Evolutionary conservation across 2,113 vertebrate genomes (phyloP), one percentile per base, ranked within the genome.

Genomic region (Alaudala cheleensis): DNA sequence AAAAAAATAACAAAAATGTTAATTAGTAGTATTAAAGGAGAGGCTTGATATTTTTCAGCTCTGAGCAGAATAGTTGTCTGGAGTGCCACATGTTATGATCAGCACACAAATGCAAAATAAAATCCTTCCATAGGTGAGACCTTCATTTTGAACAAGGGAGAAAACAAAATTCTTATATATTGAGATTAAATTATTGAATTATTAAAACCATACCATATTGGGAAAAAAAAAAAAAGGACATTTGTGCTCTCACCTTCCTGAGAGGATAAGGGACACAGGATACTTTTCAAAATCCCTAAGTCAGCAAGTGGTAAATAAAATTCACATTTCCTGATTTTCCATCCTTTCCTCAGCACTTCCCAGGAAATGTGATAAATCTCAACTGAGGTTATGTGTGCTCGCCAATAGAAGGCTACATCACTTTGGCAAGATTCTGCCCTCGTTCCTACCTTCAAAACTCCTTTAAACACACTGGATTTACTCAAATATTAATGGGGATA

Each of bases 21-120:
- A 95, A 88, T 88, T 80, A 49, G 67, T 93, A 83, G 54, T 62
- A 96, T 94, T 96, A 86, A 93, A 95, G 62, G 44, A 90, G 82
- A 4, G 4, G 39, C 74, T 92, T 65, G n/a, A 61, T 89, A n/a
- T 60, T 90, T 95, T 83, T 94, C 76, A 92, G 58, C 82, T 90
- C 79, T 45, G 81, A 92, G 67, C 58, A 81, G 71, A 96, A 95
- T 88, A 82, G 72, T 76, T 95, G 47, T 70, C 94, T 95, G 64
- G 92, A 95, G 71, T 66, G 47, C 74, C 85, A 90, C 88, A 86
- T 45, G 56, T 91, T 97, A 88, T 34, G 60, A 94, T 90, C 89
- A 94, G 39, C 34, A 81, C 47, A 92, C 50, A 92, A 70, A 93
- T 66, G 62, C 40, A 89, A 60, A 90, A 86, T 80, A 83, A 93